phyloP scores from a whole-genome alignment of 2,113 vertebrate genomes.

The Symphodus melops region DNA sequence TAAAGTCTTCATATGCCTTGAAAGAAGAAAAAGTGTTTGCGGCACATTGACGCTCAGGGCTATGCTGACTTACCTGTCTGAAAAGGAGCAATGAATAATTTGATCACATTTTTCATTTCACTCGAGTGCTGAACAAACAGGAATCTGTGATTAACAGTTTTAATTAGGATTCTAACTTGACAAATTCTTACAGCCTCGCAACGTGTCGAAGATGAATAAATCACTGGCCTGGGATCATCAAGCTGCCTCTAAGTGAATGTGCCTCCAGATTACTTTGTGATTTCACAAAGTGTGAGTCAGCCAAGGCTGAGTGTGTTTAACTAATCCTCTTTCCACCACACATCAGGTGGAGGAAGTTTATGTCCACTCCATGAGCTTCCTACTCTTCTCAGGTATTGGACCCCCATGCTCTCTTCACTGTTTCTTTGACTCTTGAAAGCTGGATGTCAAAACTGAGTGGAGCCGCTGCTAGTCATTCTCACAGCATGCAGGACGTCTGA shows the following conservation, averaged over 20 bases:
- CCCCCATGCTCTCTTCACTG: constrained; percentile 41
- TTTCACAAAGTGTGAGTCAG: constrained; percentile 70
- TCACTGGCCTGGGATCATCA: constrained; percentile 80
- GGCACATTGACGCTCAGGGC: constrained; percentile 84
- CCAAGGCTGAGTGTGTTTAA: constrained; percentile 53
- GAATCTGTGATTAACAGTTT: constrained; percentile 87
- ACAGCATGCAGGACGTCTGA: constrained; percentile 29
- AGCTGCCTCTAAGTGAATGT: constrained; percentile 76
- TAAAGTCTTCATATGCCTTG: constrained; percentile 58
- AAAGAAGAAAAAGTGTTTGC: constrained; percentile 53
- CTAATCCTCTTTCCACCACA: constrained; percentile 57
- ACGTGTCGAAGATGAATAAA: constrained; percentile 81
- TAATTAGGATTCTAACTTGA: constrained; percentile 91
- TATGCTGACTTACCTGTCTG: constrained; percentile 89
- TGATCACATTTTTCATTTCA: constrained; percentile 92
- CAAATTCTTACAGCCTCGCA: constrained; percentile 83
- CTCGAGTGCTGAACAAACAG: constrained; percentile 90
- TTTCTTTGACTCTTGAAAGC: constrained; percentile 56
- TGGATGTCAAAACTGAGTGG: constrained; percentile 54
- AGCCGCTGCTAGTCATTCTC: constrained; percentile 11
- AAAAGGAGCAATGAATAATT: constrained; percentile 90
- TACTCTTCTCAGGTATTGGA: constrained; percentile 55
- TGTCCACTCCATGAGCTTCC: constrained; percentile 58
- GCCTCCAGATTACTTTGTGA: constrained; percentile 75
- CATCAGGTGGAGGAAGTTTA: constrained; percentile 68